These are phyloP conservation scores for Hippocampus abdominalis DNA, from an alignment of 2,113 vertebrate species.

Conservation along the genomic window DNA sequence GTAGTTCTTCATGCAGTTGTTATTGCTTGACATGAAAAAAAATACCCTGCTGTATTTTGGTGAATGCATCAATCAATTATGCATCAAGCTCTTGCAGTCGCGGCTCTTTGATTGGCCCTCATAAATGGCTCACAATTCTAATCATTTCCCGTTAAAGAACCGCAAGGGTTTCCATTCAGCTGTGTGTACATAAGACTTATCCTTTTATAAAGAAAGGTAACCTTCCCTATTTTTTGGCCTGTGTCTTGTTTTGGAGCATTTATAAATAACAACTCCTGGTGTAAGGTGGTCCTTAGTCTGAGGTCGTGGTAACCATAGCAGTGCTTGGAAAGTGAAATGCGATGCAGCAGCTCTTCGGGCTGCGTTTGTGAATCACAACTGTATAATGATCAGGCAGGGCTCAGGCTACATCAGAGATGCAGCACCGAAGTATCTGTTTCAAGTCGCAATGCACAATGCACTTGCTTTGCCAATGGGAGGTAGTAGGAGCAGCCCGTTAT, in stretches of 20 bases:
- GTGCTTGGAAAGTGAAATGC: conserved; percentile 77
- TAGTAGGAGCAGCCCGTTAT: conserved; percentile 7
- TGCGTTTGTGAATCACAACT: conserved; percentile 74
- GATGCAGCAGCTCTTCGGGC: conserved; percentile 59
- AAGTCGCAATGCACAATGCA: conserved; percentile 39
- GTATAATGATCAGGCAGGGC: conserved; percentile 66
- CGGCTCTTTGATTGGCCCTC: neutral
- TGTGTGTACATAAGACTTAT: neutral
- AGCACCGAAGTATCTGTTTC: conserved; percentile 67
- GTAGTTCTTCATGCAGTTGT: neutral
- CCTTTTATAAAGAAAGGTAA: neutral
- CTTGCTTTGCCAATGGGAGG: conserved; percentile 40
- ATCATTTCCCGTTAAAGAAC: neutral
- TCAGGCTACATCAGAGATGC: conserved; percentile 69
- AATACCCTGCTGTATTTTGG: conserved; percentile 50
- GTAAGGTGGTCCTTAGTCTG: conserved; percentile 66
- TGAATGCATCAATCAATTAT: conserved; percentile 57
- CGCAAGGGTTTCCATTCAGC: neutral
- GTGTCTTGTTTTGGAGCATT: conserved; percentile 48
- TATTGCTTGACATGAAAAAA: conserved; percentile 28
- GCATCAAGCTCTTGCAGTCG: conserved; percentile 29
- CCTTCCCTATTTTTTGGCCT: neutral
- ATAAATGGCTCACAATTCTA: neutral
- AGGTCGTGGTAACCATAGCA: conserved; percentile 75
- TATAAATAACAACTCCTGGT: conserved; percentile 1